A percentile compares a stretch with the other conserved stretches of the same genome.
Evolutionary conservation across 2,797 vertebrate genomes (phyloP).

Genomic region (Acridotheres tristis): DNA sequence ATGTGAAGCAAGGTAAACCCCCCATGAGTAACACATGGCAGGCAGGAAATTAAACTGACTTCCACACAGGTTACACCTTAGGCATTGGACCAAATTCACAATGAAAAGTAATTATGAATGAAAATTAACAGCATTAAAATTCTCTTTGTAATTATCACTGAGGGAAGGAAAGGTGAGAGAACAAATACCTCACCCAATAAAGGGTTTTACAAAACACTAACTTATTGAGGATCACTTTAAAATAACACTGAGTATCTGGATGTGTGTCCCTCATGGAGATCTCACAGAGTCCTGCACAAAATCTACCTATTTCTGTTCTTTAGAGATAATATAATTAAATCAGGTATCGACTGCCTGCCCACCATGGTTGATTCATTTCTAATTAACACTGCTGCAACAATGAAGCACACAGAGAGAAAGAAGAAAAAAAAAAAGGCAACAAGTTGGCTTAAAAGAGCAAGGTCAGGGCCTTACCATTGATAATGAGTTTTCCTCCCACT

Average conservation of each 20-base stretch:
- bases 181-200: neutral
- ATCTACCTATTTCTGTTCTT: neutral
- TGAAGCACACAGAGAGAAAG: neutral
- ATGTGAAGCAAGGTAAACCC: neutral
- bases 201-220: neutral
- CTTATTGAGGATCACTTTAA: neutral
- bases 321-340: constrained; percentile 48
- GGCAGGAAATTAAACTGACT: neutral
- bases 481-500: neutral
- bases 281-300: neutral
- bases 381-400: constrained; percentile 42
- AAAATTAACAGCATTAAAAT: neutral
- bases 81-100: neutral
- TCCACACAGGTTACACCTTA: neutral
- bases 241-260: neutral
- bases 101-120: neutral
- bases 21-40: neutral
- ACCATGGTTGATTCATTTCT: constrained; percentile 24
- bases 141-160: neutral
- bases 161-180: neutral
- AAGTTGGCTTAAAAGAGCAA: neutral
- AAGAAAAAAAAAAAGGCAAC: neutral
- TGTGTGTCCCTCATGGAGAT: neutral
- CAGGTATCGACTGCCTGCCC: neutral
- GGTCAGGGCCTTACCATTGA: neutral